Conservation (phyloP, 2,888 invertebrate genomes). For the Aricia artaxerxes region DNA sequence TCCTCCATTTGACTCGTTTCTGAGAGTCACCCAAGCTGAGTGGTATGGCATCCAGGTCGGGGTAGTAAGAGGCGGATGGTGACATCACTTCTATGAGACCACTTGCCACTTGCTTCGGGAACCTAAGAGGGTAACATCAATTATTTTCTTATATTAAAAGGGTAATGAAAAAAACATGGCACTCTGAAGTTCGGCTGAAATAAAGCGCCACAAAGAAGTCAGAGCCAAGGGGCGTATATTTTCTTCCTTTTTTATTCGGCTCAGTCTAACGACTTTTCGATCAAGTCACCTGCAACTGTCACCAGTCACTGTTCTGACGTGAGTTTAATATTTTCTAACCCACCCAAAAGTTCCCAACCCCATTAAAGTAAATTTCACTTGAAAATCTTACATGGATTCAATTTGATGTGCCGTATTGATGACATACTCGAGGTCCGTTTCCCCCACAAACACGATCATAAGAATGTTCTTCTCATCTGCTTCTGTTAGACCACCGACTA, state of each 20-base stretch:
- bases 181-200: no score
- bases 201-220: no score
- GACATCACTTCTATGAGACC: constrained; percentile 95
- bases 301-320: no score
- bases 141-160: not conserved
- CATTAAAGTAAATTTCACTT: not conserved
- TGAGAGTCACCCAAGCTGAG: constrained; percentile 91
- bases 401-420: constrained; percentile 87
- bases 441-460: constrained; percentile 93
- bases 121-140: constrained; percentile 72
- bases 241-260: no score
- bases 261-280: no score
- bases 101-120: constrained; percentile 85
- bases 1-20: constrained; percentile 93
- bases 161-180: not conserved
- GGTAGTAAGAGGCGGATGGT: constrained; percentile 92
- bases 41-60: constrained; percentile 88
- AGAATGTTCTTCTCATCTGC: constrained; percentile 89
- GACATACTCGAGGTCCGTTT: constrained; percentile 89
- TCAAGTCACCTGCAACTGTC: no score
- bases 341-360: not conserved
- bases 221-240: no score
- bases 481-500: constrained; percentile 88
- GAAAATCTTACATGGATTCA: constrained; percentile 83
- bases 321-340: no score